phyloP scores from a whole-genome alignment of 2,888 invertebrate species.

The Julus scanicus region DNA sequence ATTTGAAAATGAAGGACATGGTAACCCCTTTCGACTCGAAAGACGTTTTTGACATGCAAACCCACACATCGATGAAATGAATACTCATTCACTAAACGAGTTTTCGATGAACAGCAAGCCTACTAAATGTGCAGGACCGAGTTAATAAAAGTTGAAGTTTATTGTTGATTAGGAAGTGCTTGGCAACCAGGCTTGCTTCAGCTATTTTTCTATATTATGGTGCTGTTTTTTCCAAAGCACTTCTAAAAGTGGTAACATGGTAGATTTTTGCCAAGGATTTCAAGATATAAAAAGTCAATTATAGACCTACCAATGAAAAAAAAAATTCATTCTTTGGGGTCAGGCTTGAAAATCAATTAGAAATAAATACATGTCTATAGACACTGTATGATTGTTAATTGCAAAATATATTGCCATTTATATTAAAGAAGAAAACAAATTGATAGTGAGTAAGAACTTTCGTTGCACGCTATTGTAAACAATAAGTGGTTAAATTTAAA shows the following conservation, averaged over 20 bases:
- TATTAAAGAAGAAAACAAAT: neutral
- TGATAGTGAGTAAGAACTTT: no score
- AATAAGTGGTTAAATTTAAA: no score
- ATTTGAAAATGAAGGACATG: slow-evolving; percentile 6
- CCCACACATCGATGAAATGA: slow-evolving; percentile 36
- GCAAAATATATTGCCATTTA: no score
- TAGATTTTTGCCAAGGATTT: neutral
- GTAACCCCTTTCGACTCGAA: slow-evolving; percentile 18
- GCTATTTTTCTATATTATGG: neutral
- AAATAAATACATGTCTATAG: neutral
- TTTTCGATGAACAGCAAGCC: slow-evolving; percentile 14
- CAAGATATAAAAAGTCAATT: neutral
- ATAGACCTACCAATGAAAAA: neutral
- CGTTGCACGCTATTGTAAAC: no score
- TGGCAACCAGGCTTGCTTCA: neutral
- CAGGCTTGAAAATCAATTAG: neutral
- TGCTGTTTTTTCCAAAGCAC: no score
- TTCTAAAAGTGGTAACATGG: neutral
- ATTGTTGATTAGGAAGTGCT: slow-evolving; percentile 42
- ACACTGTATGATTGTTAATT: neutral
- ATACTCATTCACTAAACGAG: neutral
- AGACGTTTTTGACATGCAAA: slow-evolving; percentile 4
- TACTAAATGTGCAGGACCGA: neutral
- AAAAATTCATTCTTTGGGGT: neutral
- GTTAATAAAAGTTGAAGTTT: slow-evolving; percentile 31